Base-by-base conservation (phyloP, 2,888 invertebrate species). In the Sarcophaga variegata region DNA sequence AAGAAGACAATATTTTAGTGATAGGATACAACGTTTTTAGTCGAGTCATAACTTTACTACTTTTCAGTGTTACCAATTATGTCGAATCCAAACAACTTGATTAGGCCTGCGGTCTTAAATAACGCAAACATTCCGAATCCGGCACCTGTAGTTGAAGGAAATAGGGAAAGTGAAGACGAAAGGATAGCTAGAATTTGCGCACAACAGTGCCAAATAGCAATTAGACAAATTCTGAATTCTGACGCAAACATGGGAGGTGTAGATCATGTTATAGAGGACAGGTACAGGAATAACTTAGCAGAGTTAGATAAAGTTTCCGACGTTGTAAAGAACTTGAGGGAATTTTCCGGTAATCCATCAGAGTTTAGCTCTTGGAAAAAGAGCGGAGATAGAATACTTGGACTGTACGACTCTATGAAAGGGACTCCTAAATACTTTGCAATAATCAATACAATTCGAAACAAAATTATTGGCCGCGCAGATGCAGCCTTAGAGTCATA, bases 391-490 rank as follows among this genome's bases (percentile, higher is more conserved):
- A 49, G 49, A 10, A 49, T 49, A 12, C 49, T 8, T 63, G 76
- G 20, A 71, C 72, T n/a, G 22, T 83, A 17, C 17, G 45, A 25
- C 5, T 83, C 45, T 71, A 72, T 22, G 78, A 83, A 72, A 49
- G 83, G 77, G 3, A 83, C 72, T 17, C 78, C 83, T 2, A 67
- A 67, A 69, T 83, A 83, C n/a, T 78, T 74, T 37, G 83, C 72
- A 4, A 78, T 83, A 12, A 25, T 83, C 4, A 83, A 72, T 14
- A 78, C 78, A 3, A 14, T 78, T 12, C 25, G 83, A 14, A 83
- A 78, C n/a, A 78, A 83, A 14, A 78, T 79, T n/a, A 67, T 72
- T 60, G 72, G 83, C 2, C 47, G 71, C 27, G 78, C 78, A 6
- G 83, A 78, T 62, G 77, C 63, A 14, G 72, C 78, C 5, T 27